These are phyloP conservation scores for Sphaeridia pumilis DNA, from an alignment of 2,888 invertebrate species.

Conservation along the genomic window DNA sequence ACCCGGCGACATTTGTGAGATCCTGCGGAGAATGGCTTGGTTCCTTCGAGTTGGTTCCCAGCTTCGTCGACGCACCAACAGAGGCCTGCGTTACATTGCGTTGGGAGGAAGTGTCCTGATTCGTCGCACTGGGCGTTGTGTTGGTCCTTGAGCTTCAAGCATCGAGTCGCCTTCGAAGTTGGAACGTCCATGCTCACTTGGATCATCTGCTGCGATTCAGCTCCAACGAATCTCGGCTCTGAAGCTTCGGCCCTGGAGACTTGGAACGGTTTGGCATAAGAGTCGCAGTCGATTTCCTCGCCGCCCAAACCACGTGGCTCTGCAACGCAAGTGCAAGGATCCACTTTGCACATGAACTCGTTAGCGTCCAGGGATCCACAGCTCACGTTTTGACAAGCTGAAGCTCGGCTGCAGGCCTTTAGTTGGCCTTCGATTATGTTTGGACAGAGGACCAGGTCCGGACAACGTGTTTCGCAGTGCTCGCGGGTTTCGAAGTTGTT, in stretches of 20 bases:
- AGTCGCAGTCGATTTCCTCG: slow-evolving; percentile 15
- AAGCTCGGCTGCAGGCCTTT: slow-evolving; percentile 36
- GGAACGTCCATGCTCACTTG: slow-evolving; percentile 9
- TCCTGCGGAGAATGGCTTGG: slow-evolving; percentile 46
- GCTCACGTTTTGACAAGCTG: slow-evolving; percentile 37
- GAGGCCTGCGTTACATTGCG: slow-evolving; percentile 48
- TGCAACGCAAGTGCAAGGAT: slow-evolving; percentile 38
- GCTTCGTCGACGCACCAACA: slow-evolving; percentile 85
- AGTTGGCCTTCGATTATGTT: slow-evolving; percentile 35
- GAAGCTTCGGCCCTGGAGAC: neutral
- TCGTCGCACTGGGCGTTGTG: slow-evolving; percentile 18
- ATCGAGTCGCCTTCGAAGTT: slow-evolving; percentile 8
- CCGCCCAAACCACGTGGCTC: slow-evolving; percentile 20
- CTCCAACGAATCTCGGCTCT: slow-evolving; percentile 8
- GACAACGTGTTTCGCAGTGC: slow-evolving; percentile 50
- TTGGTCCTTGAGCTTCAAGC: neutral
- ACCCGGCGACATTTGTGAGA: slow-evolving; percentile 51
- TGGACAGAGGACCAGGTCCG: slow-evolving; percentile 38
- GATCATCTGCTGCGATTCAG: slow-evolving; percentile 9
- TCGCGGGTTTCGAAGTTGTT: slow-evolving; percentile 72
- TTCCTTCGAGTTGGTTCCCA: slow-evolving; percentile 50
- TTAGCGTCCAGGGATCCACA: slow-evolving; percentile 31
- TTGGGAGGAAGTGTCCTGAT: slow-evolving; percentile 49
- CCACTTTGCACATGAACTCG: slow-evolving; percentile 38
- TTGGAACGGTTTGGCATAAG: slow-evolving; percentile 4